Conservation (phyloP, 2,888 invertebrate genomes). For the Rotaria socialis region DNA sequence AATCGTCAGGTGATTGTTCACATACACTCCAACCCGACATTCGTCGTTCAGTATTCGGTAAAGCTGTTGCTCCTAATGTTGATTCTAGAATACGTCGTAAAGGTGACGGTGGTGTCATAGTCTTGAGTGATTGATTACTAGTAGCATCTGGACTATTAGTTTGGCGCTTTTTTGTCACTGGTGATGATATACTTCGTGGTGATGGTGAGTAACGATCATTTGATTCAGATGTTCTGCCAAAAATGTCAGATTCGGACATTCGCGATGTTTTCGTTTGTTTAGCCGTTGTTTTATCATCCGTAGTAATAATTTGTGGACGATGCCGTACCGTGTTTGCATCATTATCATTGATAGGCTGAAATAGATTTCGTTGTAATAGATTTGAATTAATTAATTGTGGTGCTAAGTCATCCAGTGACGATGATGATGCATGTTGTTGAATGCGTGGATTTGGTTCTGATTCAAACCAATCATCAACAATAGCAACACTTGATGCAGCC, state of each 20-base stretch:
- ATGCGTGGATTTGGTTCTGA: neutral
- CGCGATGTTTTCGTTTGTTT: neutral
- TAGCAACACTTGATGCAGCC: neutral
- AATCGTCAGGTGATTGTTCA: neutral
- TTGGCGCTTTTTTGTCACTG: neutral
- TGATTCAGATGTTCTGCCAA: neutral
- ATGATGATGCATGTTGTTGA: neutral
- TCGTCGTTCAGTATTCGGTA: neutral
- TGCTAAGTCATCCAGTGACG: neutral
- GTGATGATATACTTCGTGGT: neutral
- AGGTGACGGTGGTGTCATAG: neutral
- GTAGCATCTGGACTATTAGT: neutral
- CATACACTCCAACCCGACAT: neutral
- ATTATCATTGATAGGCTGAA: neutral
- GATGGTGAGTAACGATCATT: neutral
- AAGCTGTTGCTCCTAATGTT: neutral
- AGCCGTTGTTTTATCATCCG: neutral
- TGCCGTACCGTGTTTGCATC: neutral
- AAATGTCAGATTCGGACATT: neutral
- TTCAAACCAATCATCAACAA: neutral
- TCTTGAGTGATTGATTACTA: neutral
- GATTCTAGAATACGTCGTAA: neutral
- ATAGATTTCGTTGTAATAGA: neutral
- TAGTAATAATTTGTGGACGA: neutral
- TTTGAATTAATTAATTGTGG: neutral